Conservation (phyloP, 2,113 vertebrate species). For the Pyrgilauda ruficollis region DNA sequence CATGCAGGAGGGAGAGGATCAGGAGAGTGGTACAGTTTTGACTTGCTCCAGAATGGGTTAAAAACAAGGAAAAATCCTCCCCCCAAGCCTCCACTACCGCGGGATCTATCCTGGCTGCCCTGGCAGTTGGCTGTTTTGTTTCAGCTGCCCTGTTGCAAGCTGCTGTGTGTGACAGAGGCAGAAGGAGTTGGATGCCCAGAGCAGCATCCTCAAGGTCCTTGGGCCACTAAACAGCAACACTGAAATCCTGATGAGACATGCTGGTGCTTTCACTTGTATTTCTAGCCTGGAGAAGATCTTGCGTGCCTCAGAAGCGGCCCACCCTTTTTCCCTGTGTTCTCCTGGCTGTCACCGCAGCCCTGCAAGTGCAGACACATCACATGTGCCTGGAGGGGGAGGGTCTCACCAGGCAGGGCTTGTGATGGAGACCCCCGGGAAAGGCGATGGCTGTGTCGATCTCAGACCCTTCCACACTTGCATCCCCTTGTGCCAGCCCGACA, state of each 20-base stretch:
- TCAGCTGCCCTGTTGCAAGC: neutral
- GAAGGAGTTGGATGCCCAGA: neutral
- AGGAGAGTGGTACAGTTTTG: neutral
- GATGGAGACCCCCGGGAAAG: neutral
- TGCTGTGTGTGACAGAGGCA: rapidly evolving
- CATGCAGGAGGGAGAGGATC: neutral
- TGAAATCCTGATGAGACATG: neutral
- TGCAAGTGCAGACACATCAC: rapidly evolving
- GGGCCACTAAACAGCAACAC: neutral
- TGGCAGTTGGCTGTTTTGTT: neutral
- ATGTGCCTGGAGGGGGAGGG: rapidly evolving
- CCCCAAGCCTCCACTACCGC: rapidly evolving
- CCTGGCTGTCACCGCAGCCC: neutral
- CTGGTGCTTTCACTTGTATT: neutral
- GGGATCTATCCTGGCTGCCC: neutral
- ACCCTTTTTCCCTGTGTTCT: rapidly evolving
- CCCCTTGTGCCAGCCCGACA: rapidly evolving
- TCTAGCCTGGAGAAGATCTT: neutral
- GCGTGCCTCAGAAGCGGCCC: neutral
- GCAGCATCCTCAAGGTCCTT: neutral
- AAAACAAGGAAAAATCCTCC: neutral
- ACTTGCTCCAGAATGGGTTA: neutral
- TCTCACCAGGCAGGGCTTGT: neutral
- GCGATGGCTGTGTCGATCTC: rapidly evolving
- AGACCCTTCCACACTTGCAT: neutral